Percentiles rank a stretch among this genome's conserved stretches.
Conservation (phyloP, 2,113 vertebrate genomes). For the Eonycteris spelaea region DNA sequence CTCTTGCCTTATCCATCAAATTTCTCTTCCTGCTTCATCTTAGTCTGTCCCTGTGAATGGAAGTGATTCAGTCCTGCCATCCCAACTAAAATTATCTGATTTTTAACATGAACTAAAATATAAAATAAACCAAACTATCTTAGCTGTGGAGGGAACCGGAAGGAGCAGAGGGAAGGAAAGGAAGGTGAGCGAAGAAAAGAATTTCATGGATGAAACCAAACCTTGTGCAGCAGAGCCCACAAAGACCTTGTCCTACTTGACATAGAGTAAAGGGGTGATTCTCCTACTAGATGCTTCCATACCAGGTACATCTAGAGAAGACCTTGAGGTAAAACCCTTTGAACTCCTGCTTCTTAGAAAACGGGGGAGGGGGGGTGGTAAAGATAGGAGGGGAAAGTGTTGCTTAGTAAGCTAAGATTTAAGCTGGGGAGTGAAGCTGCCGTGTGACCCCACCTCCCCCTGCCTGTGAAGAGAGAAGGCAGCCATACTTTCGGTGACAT, state of each 20-base stretch:
- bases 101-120: neutral
- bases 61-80: neutral
- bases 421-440: neutral
- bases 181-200: neutral
- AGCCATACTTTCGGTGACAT: neutral
- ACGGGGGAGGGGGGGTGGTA: too few relatives aligned
- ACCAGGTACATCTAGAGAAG: neutral
- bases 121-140: neutral
- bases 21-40: neutral
- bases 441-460: neutral
- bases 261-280: accelerated
- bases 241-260: neutral
- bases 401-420: neutral
- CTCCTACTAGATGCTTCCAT: neutral
- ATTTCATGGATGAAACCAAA: neutral
- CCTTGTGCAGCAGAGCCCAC: neutral
- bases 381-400: neutral
- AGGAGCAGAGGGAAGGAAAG: neutral
- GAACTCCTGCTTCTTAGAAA: neutral
- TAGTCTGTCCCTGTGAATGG: neutral
- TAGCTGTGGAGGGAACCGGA: neutral
- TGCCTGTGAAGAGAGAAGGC: neutral
- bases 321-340: neutral
- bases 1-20: neutral
- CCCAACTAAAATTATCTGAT: neutral